phyloP scores from a whole-genome alignment of 37 sponge, comb jelly and placozoan genomes.

The Eunapius fragilis region DNA sequence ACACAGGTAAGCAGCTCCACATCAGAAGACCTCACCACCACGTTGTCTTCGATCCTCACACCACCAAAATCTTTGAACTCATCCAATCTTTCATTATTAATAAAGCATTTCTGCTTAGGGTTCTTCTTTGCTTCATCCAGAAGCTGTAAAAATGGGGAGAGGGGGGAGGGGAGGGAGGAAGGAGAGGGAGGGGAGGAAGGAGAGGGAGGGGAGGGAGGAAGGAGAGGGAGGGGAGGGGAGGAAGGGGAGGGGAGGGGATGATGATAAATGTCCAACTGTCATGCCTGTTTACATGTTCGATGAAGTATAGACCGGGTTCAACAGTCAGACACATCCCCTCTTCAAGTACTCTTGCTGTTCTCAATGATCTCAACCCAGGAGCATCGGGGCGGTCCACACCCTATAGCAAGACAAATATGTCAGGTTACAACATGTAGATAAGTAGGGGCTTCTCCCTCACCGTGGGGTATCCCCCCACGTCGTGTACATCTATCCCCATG shows the following conservation, averaged over 20 bases:
- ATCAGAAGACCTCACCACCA: constrained; percentile 81
- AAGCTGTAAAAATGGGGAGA: constrained; percentile 62
- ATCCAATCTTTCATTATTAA: constrained; percentile 75
- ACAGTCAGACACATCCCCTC: constrained; percentile 98
- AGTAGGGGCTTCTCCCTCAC: constrained; percentile 14
- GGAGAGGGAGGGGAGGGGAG: neutral
- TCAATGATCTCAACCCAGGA: constrained; percentile 82
- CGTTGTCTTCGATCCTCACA: constrained; percentile 96
- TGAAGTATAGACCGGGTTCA: constrained; percentile 98
- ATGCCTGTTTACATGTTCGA: constrained; percentile 70
- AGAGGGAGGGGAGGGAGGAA: neutral
- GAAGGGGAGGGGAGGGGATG: neutral
- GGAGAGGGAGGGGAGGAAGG: no score
- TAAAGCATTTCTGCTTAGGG: constrained; percentile 82
- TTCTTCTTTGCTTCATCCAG: constrained; percentile 76
- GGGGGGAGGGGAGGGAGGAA: neutral
- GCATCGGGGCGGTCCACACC: constrained; percentile 56
- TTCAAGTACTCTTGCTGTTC: constrained; percentile 84
- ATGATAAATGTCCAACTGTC: no score
- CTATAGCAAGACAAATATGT: constrained; percentile 29
- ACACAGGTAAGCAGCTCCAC: constrained; percentile 89
- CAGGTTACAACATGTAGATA: neutral
- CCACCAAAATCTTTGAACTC: constrained; percentile 87
- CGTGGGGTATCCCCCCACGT: constrained; percentile 96
- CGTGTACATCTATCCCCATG: constrained; percentile 95